A percentile compares a stretch with the other conserved stretches of the same genome.
These are phyloP conservation scores for Spodoptera frugiperda DNA, from an alignment of 1,140 invertebrate species.

Conservation along the genomic window DNA sequence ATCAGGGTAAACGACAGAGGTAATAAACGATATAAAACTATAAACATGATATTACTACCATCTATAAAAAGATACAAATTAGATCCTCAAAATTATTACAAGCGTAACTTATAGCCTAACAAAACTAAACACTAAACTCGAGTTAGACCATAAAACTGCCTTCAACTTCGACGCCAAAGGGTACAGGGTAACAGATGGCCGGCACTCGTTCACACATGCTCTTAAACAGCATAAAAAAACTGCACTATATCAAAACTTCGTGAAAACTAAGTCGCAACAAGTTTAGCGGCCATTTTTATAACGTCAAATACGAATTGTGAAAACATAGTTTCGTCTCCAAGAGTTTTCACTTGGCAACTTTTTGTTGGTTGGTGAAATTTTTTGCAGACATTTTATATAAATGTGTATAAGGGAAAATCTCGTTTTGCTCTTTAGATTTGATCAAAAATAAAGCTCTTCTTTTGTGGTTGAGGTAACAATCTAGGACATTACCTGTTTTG, in stretches of 20 bases:
- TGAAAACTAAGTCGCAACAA: conserved; percentile 27
- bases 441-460: too few relatives aligned
- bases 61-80: background rate
- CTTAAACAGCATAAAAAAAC: conserved; percentile 39
- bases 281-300: conserved; percentile 36
- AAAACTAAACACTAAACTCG: conserved; percentile 29
- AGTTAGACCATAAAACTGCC: conserved; percentile 22
- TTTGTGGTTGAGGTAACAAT: too few relatives aligned
- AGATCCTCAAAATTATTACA: conserved; percentile 7
- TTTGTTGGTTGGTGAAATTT: background rate
- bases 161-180: conserved; percentile 10
- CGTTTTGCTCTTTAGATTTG: too few relatives aligned
- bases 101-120: conserved; percentile 7
- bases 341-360: background rate
- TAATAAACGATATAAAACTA: too few relatives aligned
- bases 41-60: too few relatives aligned
- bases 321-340: conserved; percentile 23
- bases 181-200: conserved; percentile 30
- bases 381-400: background rate
- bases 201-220: conserved; percentile 12
- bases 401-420: background rate
- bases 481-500: too few relatives aligned
- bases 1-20: too few relatives aligned
- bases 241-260: conserved; percentile 44
- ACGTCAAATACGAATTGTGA: conserved; percentile 29